Base-by-base conservation (phyloP, 1,140 invertebrate genomes). In the Listronotus oregonensis region DNA sequence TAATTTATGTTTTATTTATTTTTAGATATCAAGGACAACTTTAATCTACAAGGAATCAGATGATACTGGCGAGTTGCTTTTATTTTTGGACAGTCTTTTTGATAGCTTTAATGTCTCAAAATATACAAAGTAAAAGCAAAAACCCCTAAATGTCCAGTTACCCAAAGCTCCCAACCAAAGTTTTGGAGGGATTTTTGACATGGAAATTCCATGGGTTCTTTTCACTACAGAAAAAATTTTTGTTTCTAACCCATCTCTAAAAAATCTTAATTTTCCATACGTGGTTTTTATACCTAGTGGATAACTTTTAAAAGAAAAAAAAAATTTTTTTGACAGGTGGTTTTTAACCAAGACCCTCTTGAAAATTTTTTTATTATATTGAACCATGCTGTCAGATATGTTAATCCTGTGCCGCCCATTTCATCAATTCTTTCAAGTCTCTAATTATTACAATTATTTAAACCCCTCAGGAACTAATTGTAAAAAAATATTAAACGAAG, bases 51-150 rank as follows among this genome's bases (percentile, higher is more conserved):
- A n/a, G n/a, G n/a, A n/a, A n/a, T n/a, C n/a, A n/a, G n/a, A n/a
- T n/a, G 66, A 71, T 47, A 77, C 73, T 17, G 74, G 68, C 8
- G 71, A 74, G 46, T 17, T 72, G 6, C n/a, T 75, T n/a, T 32
- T 74, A 12, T 66, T 77, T 46, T 61, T 75, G 44, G 73, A 76
- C 18, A n/a, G 69, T 1, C 15, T 75, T 8, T 76, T 76, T 63
- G 75, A 75, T 37, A 74, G 69, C 1, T 32, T 75, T 0, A 18
- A 71, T 57, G n/a, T n/a, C n/a, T n/a, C n/a, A n/a, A n/a, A n/a
- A n/a, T n/a, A n/a, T n/a, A 21, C 51, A 14, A 18, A 64, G n/a
- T n/a, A n/a, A n/a, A n/a, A 18, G 60, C 17, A 6, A 75, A 76
- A 32, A 70, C 73, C 2, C 58, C 75, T 8, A 65, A 73, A 31